Evolutionary conservation across 92 coral and sea anemone genomes (phyloP).

Genomic region (Muricea muricata): DNA sequence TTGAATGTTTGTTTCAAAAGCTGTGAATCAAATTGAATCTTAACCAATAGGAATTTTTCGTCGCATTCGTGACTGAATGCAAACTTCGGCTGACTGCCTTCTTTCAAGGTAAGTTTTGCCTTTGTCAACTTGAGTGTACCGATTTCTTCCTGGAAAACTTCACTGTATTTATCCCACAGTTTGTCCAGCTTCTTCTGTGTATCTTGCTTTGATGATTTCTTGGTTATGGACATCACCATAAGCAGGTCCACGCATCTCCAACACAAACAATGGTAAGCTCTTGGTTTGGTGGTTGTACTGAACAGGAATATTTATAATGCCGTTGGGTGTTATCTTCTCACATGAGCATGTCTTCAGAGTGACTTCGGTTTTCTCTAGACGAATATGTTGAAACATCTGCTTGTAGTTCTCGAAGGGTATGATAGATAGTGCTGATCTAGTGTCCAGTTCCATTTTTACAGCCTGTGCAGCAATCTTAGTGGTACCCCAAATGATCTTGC

Average conservation of each 20-base stretch:
- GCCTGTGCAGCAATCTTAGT: constrained; percentile 14
- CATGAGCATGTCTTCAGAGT: constrained; percentile 48
- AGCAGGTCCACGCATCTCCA: constrained; percentile 17
- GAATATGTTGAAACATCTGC: background rate
- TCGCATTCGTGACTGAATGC: too few species aligned
- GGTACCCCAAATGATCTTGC: constrained; percentile 30
- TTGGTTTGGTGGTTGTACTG: background rate
- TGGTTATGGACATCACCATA: background rate
- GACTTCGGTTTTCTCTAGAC: background rate
- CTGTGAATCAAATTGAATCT: too few species aligned
- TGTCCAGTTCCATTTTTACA: constrained; percentile 53
- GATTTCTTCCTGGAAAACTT: constrained; percentile 40
- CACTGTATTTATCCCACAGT: constrained; percentile 41
- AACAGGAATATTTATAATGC: background rate
- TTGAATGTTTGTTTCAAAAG: too few species aligned
- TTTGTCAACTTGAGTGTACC: constrained; percentile 33
- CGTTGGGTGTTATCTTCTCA: background rate
- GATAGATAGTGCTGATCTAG: constrained; percentile 5
- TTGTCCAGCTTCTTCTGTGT: constrained; percentile 40
- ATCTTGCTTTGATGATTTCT: background rate
- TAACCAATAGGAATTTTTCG: too few species aligned
- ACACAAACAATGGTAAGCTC: background rate
- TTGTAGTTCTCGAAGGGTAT: background rate
- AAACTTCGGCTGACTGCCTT: constrained; percentile 32
- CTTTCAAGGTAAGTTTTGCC: constrained; percentile 28